phyloP scores from a whole-genome alignment of 1,140 invertebrate genomes.

The Cotesia vestalis region DNA sequence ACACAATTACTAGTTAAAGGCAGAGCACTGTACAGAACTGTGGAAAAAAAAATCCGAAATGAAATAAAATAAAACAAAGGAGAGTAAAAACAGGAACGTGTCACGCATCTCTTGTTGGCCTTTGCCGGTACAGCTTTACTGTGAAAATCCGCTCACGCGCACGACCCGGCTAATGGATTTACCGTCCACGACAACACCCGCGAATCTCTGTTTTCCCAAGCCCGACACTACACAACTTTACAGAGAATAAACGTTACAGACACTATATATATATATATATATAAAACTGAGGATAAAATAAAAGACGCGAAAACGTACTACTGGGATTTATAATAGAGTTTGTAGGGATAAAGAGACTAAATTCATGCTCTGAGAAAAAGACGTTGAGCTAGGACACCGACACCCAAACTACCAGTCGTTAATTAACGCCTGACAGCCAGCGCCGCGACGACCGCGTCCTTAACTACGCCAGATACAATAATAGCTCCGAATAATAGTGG shows the following conservation, averaged over 20 bases:
- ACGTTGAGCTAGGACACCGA: conserved; percentile 9
- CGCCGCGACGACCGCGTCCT: too few relatives aligned
- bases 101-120: conserved; percentile 8
- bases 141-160: conserved; percentile 17
- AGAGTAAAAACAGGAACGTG: background rate
- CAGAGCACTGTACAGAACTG: background rate
- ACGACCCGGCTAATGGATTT: conserved; percentile 26
- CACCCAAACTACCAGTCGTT: background rate
- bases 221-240: background rate
- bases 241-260: background rate
- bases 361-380: conserved; percentile 10
- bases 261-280: background rate
- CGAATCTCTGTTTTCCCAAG: conserved; percentile 19
- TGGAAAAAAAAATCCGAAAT: too few relatives aligned
- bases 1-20: background rate
- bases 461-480: too few relatives aligned
- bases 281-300: background rate
- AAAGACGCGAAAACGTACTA: background rate
- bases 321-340: conserved; percentile 22
- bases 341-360: conserved; percentile 6
- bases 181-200: conserved; percentile 15
- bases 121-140: background rate
- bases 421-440: conserved; percentile 9
- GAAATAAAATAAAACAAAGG: background rate
- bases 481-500: too few relatives aligned